These are phyloP conservation scores for Epinotia nisella DNA, from an alignment of 2,888 invertebrate genomes.

Conservation along the genomic window DNA sequence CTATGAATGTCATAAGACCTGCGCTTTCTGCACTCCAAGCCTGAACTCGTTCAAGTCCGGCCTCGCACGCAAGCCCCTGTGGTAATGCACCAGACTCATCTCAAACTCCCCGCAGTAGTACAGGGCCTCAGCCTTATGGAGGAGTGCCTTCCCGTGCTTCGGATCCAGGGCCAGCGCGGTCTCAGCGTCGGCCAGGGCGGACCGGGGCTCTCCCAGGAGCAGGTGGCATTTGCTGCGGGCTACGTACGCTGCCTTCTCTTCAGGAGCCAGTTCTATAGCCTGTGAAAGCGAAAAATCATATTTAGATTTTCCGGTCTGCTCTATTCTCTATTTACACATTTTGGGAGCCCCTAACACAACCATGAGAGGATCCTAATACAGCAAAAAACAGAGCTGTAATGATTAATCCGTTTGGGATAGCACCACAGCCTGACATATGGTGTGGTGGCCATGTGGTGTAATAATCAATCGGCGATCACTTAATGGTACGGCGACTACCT, in stretches of 20 bases:
- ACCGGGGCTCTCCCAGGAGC: constrained; percentile 92
- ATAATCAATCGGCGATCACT: no score
- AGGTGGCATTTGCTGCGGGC: constrained; percentile 95
- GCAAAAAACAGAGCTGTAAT: no score
- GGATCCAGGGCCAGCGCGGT: constrained; percentile 90
- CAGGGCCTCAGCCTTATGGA: constrained; percentile 96
- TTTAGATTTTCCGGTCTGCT: not conserved
- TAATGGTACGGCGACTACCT: no score
- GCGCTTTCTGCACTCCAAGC: constrained; percentile 95
- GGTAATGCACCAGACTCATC: constrained; percentile 95
- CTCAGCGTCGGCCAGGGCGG: constrained; percentile 93
- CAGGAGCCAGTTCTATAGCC: constrained; percentile 94
- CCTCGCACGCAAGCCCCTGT: constrained; percentile 92
- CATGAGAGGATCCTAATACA: no score
- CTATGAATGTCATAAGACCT: constrained; percentile 68
- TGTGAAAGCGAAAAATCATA: constrained; percentile 69
- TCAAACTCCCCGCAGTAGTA: constrained; percentile 97
- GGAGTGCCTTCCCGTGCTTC: constrained; percentile 86
- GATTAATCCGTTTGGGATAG: no score
- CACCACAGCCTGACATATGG: no score
- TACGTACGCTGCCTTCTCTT: constrained; percentile 93
- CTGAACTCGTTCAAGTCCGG: constrained; percentile 92
- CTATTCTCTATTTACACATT: not conserved
- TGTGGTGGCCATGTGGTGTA: no score
- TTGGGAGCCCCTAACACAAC: not conserved